Base-by-base conservation (phyloP, 92 coral and sea anemone genomes). In the Galaxea fascicularis region DNA sequence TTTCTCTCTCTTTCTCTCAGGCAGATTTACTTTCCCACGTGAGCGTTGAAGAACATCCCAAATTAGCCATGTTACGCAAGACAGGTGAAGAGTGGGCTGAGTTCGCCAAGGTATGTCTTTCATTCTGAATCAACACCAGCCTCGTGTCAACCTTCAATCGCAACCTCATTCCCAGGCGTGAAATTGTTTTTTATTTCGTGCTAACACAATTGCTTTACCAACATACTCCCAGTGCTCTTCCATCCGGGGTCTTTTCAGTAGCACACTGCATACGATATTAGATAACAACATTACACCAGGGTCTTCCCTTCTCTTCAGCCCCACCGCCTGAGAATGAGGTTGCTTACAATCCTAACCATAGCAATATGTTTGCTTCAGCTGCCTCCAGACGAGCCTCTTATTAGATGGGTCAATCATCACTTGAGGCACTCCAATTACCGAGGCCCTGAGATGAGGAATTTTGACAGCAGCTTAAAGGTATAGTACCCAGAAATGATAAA, bases 391-490 rank as follows among this genome's bases (percentile, higher is more conserved):
- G 80, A 63, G 30, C 44, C 11, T 1, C 73, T 83, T 0, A 71
- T 49, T 6, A 73, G 87, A 83, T 83, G 87, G 87, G 87, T 83
- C 60, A 83, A 83, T 83, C 26, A 71, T 45, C 87, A 83, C 60
- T n/a, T 83, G 45, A 49, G 80, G 31, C 87, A 71, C 62, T 35
- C 87, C 63, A n/a, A 41, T 20, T 73, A 83, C 26, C 44, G 87
- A 39, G 80, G 78, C 70, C 72, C 72, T 24, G 87, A 73, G 70
- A 83, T 83, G 79, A 72, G 4, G 28, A 66, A 73, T 73, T 83
- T 83, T 49, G 71, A 31, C 67, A 31, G 60, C 71, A 47, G 66
- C 21, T 47, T 83, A 27, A 83, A 60, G 87, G 80, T 83, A 46
- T 21, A 35, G 9, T 12, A 0, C 66, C 0, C 27, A 0, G 4